A percentile compares a stretch with the other conserved stretches of the same genome.
Evolutionary conservation across 2,113 vertebrate species (phyloP).

Genomic region (Dicrurus megarhynchus): DNA sequence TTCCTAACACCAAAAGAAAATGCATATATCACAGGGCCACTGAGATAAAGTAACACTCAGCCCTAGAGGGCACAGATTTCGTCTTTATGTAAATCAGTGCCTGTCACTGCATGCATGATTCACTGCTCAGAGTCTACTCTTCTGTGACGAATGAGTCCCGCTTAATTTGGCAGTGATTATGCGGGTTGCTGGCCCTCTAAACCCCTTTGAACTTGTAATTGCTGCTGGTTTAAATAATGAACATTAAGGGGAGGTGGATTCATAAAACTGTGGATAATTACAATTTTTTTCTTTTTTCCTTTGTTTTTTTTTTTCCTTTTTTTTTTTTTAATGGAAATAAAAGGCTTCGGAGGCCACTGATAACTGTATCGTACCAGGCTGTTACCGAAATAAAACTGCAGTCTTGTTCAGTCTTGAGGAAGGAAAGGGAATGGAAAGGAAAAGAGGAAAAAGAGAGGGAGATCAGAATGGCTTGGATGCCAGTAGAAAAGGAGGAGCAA

Average conservation of each 20-base stretch:
- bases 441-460: constrained; percentile 25
- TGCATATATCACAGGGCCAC: constrained; percentile 80
- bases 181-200: constrained; percentile 95
- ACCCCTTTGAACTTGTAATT: constrained; percentile 99
- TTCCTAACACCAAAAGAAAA: constrained; percentile 79
- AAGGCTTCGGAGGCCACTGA: constrained; percentile 74
- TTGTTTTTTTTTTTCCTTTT: constrained; percentile 32
- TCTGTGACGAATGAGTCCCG: constrained; percentile 95
- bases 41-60: constrained; percentile 77
- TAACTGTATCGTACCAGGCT: constrained; percentile 75
- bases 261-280: constrained; percentile 96
- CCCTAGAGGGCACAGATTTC: constrained; percentile 88
- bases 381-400: constrained; percentile 83
- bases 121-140: constrained; percentile 86
- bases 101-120: constrained; percentile 91
- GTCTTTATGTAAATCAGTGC: constrained; percentile 90
- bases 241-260: constrained; percentile 94
- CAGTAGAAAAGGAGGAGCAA: constrained; percentile 80
- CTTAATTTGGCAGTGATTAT: constrained; percentile 98
- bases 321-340: constrained; percentile 69
- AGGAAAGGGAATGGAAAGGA: constrained; percentile 30
- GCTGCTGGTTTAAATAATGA: constrained; percentile 99
- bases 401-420: constrained; percentile 54
- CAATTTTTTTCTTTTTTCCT: constrained; percentile 74
- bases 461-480: constrained; percentile 78